phyloP scores from a whole-genome alignment of 2,888 invertebrate genomes.

The Tridacna gigas region DNA sequence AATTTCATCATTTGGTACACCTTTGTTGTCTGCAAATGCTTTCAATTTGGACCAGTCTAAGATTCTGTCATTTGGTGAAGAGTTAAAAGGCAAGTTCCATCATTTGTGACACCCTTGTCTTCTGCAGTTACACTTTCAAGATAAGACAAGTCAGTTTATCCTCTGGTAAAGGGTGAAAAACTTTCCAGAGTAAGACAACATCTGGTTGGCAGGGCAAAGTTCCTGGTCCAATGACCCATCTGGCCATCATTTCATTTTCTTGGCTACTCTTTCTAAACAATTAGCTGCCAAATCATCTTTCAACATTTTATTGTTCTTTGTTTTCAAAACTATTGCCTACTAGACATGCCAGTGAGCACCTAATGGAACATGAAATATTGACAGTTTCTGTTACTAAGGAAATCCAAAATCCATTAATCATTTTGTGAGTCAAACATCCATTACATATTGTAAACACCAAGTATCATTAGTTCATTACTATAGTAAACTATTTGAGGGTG shows the following conservation, averaged over 20 bases:
- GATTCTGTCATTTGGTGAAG: too few relatives aligned
- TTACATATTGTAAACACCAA: too few relatives aligned
- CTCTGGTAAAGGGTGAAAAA: background rate
- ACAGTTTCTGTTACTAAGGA: conserved; percentile 25
- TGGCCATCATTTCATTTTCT: background rate
- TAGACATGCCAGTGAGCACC: background rate
- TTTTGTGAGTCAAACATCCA: background rate
- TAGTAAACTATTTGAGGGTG: too few relatives aligned
- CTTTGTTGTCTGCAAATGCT: too few relatives aligned
- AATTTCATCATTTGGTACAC: too few relatives aligned
- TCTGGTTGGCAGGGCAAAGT: background rate
- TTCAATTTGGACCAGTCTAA: too few relatives aligned
- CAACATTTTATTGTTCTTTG: conserved; percentile 11
- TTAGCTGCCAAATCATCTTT: background rate
- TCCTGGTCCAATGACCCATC: background rate
- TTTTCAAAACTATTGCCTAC: conserved; percentile 16
- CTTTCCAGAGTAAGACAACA: background rate
- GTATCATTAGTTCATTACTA: too few relatives aligned
- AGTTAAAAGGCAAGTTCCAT: too few relatives aligned
- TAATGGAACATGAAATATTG: conserved; percentile 27
- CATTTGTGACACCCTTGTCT: too few relatives aligned
- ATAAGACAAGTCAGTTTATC: too few relatives aligned
- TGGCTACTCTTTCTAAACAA: background rate
- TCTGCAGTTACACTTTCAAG: too few relatives aligned
- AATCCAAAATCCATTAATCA: conserved; percentile 22